Evolutionary conservation across 2,888 invertebrate species (phyloP), one percentile per base, ranked within the genome.

Genomic region (Mesochorus sp.): DNA sequence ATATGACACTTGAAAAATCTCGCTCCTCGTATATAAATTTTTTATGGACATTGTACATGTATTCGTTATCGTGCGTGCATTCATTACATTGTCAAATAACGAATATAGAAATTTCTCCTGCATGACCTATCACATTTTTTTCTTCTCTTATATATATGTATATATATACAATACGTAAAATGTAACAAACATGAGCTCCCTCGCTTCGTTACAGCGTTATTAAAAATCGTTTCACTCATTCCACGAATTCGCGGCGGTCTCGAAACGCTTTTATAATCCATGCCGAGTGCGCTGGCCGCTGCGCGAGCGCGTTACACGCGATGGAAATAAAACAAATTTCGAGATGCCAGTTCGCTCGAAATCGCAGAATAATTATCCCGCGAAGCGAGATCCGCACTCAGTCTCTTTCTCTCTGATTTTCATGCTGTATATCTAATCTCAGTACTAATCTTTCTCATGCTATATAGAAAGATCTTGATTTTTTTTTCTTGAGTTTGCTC

Each of bases 201-300:
- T 31, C 34, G 31, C 34, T 51, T 55, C 62, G 62, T 28, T 55
- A 59, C 70, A 28, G 55, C 51, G 57, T 66, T 66, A 80, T 77
- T 78, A 80, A 80, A 80, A 72, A 80, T 78, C 67, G 62, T 75
- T 78, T 77, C 75, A 53, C 55, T 64, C 61, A 64, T 78, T 77
- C 76, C 31, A 42, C 72, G 76, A 77, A 67, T 61, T 67, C 71
- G 71, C 44, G 31, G 70, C 42, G 70, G 71, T 77, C 44, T 64
- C 49, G 61, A 47, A 53, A 10, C 31, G 42, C 34, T 66, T 77
- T 77, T 68, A 62, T 77, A 73, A 73, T 49, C 49, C 57, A 12
- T 55, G 21, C n/a, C n/a, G n/a, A n/a, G n/a, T n/a, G n/a, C n/a
- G n/a, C 6, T 42, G 14, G 12, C 14, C 42, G 42, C 42, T n/a